Evolutionary conservation across 2,113 vertebrate genomes (phyloP).

Genomic region (Ptilonorhynchus violaceus): DNA sequence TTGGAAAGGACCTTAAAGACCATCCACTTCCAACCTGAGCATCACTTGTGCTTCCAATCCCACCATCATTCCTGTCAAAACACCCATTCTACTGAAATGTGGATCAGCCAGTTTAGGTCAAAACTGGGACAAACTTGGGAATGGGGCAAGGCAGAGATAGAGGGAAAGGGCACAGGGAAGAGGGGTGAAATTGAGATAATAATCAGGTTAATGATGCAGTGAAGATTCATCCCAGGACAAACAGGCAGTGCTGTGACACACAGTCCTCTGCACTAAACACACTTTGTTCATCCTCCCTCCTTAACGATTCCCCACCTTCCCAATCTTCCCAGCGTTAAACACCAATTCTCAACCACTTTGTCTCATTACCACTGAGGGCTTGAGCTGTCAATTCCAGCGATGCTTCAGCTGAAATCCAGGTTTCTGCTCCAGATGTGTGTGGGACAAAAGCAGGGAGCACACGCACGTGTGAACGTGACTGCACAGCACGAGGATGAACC

Average conservation of each 20-base stretch:
- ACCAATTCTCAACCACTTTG: not conserved
- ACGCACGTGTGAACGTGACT: constrained; percentile 7
- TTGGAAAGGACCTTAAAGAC: not conserved
- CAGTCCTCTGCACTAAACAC: not conserved
- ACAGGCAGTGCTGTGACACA: not conserved
- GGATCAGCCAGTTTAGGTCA: not conserved
- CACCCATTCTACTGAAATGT: not conserved
- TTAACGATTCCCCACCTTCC: not conserved
- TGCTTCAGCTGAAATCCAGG: not conserved
- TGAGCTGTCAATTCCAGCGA: not conserved
- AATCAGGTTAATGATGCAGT: not conserved
- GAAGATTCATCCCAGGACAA: not conserved
- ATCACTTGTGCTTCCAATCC: not conserved
- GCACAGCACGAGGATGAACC: not conserved
- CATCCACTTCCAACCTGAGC: not conserved
- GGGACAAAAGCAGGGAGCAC: not conserved
- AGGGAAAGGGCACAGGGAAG: accelerated
- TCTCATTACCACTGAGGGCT: not conserved
- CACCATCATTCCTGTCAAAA: not conserved
- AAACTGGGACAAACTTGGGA: not conserved
- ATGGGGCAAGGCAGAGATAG: not conserved
- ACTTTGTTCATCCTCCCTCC: not conserved
- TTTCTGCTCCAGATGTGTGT: not conserved
- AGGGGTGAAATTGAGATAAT: not conserved
- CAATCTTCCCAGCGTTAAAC: not conserved